Conservation (phyloP, 2,888 invertebrate species). For the Caenorhabditis sp. region DNA sequence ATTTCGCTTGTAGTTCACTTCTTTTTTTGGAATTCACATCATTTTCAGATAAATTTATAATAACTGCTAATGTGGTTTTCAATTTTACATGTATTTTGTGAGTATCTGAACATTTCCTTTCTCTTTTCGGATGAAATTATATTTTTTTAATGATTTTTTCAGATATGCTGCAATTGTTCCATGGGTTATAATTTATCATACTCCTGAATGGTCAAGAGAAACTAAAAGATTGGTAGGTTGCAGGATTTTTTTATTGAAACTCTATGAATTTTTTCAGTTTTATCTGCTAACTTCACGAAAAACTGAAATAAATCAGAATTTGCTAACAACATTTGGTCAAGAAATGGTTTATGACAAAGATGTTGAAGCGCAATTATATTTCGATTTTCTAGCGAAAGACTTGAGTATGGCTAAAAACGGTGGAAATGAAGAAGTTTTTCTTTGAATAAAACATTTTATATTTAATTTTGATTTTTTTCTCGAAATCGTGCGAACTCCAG, state of each 20-base stretch:
- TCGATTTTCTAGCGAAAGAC: constrained; percentile 23
- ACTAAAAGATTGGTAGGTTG: constrained; percentile 21
- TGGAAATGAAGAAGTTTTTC: too few relatives aligned
- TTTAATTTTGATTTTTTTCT: too few relatives aligned
- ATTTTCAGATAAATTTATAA: constrained; percentile 14
- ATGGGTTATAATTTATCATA: constrained; percentile 23
- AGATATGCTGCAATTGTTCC: constrained; percentile 32
- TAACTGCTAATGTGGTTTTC: constrained; percentile 24
- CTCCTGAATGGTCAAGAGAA: constrained; percentile 34
- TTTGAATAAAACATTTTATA: too few relatives aligned
- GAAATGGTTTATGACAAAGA: constrained; percentile 38
- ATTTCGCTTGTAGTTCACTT: constrained; percentile 29
- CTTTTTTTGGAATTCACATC: constrained; percentile 24
- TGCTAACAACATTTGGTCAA: constrained; percentile 34
- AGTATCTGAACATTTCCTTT: too few relatives aligned
- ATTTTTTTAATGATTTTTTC: neutral
- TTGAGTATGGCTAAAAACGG: constrained; percentile 18
- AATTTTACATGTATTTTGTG: constrained; percentile 11
- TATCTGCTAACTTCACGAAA: constrained; percentile 2
- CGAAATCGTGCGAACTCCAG: too few relatives aligned
- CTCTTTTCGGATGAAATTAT: too few relatives aligned
- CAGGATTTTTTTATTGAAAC: neutral
- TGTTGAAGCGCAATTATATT: constrained; percentile 29
- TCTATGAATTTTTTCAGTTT: constrained; percentile 18
- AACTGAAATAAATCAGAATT: constrained; percentile 4